Evolutionary conservation across 2,888 invertebrate species (phyloP), one percentile per base, ranked within the genome.

Genomic region (Eupithecia tripunctaria): DNA sequence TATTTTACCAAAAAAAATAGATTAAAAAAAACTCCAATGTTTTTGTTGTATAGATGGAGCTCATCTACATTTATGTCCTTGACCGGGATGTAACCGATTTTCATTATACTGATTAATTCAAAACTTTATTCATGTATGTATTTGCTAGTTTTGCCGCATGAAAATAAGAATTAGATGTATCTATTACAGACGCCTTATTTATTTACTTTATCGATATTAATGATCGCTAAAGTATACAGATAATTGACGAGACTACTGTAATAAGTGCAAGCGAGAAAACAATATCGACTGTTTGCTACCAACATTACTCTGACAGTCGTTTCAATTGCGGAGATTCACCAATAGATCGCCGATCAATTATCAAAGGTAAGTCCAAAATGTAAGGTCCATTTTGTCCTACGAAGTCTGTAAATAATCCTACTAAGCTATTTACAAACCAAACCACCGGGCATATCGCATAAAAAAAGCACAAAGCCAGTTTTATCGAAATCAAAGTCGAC

Each of bases 321-420:
- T 60, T 8, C 18, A 60, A 27, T 29, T 18, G 12, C 60, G 8
- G 29, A 60, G 60, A 8, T 29, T 60, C 60, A 29, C 8, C 27
- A 18, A 29, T 29, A 18, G 60, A 18, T 18, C 7, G 18, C 38
- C 38, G 15, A 64, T 21, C 38, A 32, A 64, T 14, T n/a, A 38
- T 21, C 12, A 21, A 38, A 64, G 63, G 64, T 64, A 64, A 64
- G 68, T 47, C 67, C 15, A 64, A 64, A 64, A 29, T 21, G 18
- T 47, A 29, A 63, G 21, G 67, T 43, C 47, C 43, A 36, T 70
- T 32, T 68, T 78, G 32, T 18, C 47, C 21, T n/a, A 25, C 67
- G 32, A 67, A 29, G 51, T 25, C 41, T 59, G 67, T 67, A 51
- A 25, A 51, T 36, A 47, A 41, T 66, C n/a, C 29, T n/a, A 21